Conservation (phyloP, 2,113 vertebrate genomes). For the Donacobius atricapilla region DNA sequence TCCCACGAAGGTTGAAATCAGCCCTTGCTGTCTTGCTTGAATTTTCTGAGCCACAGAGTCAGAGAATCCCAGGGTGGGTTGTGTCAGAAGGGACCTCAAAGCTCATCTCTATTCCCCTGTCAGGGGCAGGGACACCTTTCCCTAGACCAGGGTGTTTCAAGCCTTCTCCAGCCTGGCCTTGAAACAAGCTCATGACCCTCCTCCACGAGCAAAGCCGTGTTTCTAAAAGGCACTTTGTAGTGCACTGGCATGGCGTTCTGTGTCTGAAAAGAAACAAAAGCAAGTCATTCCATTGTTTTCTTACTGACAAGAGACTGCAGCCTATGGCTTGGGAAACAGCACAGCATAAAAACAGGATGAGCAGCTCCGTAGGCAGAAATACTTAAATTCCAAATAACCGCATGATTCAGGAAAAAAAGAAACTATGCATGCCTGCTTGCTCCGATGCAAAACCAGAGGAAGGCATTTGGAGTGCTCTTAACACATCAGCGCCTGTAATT, state of each 20-base stretch:
- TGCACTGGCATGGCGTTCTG: neutral
- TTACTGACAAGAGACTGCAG: neutral
- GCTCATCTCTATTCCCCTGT: neutral
- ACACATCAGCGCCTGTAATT: neutral
- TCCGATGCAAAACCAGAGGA: neutral
- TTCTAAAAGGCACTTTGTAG: constrained; percentile 2
- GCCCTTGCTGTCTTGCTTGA: neutral
- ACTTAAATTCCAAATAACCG: constrained; percentile 5
- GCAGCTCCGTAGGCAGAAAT: neutral
- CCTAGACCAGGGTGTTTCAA: neutral
- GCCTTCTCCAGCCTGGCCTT: neutral
- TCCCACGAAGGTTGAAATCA: neutral
- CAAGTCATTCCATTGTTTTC: neutral
- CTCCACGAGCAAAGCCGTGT: neutral
- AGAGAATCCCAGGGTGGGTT: neutral
- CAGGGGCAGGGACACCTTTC: neutral
- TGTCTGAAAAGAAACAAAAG: neutral
- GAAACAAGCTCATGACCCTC: neutral
- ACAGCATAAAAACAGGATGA: neutral
- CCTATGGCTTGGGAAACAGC: neutral
- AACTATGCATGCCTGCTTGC: neutral
- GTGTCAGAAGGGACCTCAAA: neutral
- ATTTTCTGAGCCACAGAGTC: neutral
- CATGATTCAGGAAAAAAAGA: neutral
- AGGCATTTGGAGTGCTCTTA: constrained; percentile 17